phyloP scores from a whole-genome alignment of 2,888 invertebrate genomes.

The Orchesellides sinensis region DNA sequence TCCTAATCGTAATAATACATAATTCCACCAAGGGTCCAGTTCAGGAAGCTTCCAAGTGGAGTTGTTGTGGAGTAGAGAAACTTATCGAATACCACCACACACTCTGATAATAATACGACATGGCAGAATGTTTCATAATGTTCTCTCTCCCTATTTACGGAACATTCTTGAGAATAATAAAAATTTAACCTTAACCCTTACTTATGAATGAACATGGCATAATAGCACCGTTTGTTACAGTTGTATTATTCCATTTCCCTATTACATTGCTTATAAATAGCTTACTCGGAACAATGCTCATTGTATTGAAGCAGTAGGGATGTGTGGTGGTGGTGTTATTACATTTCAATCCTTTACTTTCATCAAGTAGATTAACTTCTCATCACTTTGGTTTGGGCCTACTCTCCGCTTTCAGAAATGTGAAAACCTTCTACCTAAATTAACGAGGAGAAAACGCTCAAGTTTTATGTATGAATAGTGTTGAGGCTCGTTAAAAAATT shows the following conservation, averaged over 20 bases:
- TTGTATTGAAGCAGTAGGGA: slow-evolving; percentile 27
- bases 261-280: slow-evolving; percentile 15
- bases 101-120: slow-evolving; percentile 11
- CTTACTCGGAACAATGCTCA: slow-evolving; percentile 26
- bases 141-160: not conserved
- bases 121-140: not conserved
- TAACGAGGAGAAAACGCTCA: no score
- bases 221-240: not conserved
- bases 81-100: not conserved
- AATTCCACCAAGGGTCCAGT: slow-evolving; percentile 31
- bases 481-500: no score
- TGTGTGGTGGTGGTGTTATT: not conserved
- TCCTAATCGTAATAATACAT: slow-evolving; percentile 50
- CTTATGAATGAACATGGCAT: not conserved
- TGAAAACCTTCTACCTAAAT: no score
- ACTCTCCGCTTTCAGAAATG: slow-evolving; percentile 11
- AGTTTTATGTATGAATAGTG: no score
- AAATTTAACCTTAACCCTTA: slow-evolving; percentile 45
- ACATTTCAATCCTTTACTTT: slow-evolving; percentile 48
- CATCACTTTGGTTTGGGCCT: slow-evolving; percentile 35
- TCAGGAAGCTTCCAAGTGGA: no score
- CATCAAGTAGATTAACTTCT: slow-evolving; percentile 62
- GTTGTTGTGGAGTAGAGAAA: not conserved
- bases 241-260: slow-evolving; percentile 21
- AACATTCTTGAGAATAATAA: slow-evolving; percentile 20